Evolutionary conservation across 2,888 invertebrate species (phyloP), one percentile per base, ranked within the genome.

Genomic region (Petrophora chlorosata): DNA sequence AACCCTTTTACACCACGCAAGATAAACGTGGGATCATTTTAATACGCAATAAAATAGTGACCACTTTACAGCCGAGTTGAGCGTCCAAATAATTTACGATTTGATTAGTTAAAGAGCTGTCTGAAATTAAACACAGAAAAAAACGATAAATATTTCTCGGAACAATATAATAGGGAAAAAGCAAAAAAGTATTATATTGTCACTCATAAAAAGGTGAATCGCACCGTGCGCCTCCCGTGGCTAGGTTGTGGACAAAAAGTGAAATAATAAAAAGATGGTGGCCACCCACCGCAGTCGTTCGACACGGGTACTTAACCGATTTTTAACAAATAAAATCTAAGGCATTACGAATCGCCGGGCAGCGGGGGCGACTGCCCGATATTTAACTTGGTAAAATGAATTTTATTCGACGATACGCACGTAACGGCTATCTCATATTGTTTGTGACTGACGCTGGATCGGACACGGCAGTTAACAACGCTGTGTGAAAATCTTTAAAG

Each of bases 261-360:
- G 73, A 85, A 85, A 85, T 83, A 86, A 87, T 77, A 88, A 89
- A 81, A 84, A 80, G 65, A 83, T 81, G 83, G 78, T 83, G 89
- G 87, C 90, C 90, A 90, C 90, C 90, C 89, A 89, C 88, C 76
- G 83, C 64, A 76, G 76, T 74, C 71, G 81, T 86, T 85, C 86
- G 91, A 82, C 86, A 90, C 90, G 91, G 91, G 73, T 88, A 90
- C 90, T 91, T 91, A 90, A 88, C 86, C 86, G 90, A 91, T 90
- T 89, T 89, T 85, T 84, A 85, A 88, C 90, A 90, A 90, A 91
- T 90, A 91, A 90, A 91, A 88, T 87, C 85, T 87, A 87, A 87
- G 83, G 82, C 90, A 87, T 90, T 82, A 88, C 90, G 87, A 90
- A 90, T 90, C 75, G 85, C 28, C 67, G 77, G 71, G 72, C 77